Conservation (phyloP, 2,797 vertebrate species). For the Zalophus californianus region DNA sequence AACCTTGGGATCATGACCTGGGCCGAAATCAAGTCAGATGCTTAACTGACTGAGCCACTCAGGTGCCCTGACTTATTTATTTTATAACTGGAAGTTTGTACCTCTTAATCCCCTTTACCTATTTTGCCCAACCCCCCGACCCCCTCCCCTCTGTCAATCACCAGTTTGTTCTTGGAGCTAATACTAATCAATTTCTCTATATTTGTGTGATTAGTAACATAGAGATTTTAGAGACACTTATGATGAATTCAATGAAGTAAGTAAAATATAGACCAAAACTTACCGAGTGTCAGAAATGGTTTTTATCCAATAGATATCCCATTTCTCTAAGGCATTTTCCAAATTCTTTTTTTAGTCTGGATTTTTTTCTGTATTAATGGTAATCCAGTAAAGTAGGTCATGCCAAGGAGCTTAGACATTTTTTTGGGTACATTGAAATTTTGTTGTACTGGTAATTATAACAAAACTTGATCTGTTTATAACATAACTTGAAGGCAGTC, state of each 20-base stretch:
- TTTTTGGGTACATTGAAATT: neutral
- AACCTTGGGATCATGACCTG: neutral
- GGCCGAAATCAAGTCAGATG: neutral
- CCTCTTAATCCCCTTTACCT: neutral
- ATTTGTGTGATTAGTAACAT: neutral
- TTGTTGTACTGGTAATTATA: neutral
- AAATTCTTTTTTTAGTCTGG: neutral
- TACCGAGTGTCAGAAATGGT: neutral
- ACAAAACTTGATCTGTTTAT: neutral
- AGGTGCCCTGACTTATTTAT: neutral
- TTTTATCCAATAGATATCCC: neutral
- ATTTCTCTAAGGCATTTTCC: slow-evolving; percentile 42
- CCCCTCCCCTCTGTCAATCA: neutral
- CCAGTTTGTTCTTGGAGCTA: neutral
- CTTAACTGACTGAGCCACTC: neutral
- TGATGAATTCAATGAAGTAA: neutral
- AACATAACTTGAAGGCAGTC: slow-evolving; percentile 22
- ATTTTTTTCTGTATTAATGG: slow-evolving; percentile 1
- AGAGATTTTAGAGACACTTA: neutral
- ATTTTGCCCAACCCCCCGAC: neutral
- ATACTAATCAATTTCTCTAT: neutral
- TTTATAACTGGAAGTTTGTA: neutral
- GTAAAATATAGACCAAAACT: neutral
- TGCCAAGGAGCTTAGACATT: neutral
- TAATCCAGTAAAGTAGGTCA: neutral